Conservation (phyloP, 2,113 vertebrate species). For the Laticauda laticaudata region DNA sequence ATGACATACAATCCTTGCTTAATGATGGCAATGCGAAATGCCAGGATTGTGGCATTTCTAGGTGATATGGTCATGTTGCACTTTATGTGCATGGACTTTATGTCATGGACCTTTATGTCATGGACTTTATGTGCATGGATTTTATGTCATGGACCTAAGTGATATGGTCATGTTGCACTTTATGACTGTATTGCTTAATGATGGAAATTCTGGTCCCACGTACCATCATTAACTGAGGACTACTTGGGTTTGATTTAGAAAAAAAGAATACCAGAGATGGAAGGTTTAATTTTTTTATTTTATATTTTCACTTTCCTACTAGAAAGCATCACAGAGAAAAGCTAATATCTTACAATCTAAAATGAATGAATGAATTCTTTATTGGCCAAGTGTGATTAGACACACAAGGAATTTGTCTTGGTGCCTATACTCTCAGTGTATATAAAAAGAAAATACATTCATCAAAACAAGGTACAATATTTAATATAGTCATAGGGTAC, state of each 20-base stretch:
- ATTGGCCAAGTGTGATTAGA: too few species aligned
- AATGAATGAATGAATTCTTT: too few species aligned
- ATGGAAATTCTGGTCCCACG: neutral
- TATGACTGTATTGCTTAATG: neutral
- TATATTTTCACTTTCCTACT: neutral
- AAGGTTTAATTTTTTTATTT: neutral
- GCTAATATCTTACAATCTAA: neutral
- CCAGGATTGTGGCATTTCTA: neutral
- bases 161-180: neutral
- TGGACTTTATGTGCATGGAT: too few species aligned
- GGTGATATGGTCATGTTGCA: neutral
- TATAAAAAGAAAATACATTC: too few species aligned
- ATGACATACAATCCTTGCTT: neutral
- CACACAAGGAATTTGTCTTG: too few species aligned
- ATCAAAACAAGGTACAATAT: too few species aligned
- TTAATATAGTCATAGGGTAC: too few species aligned
- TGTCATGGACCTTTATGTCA: too few species aligned
- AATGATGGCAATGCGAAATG: neutral
- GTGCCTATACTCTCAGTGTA: too few species aligned
- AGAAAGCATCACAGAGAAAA: neutral
- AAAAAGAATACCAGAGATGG: neutral
- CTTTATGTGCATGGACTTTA: neutral
- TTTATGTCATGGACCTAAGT: neutral
- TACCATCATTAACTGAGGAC: neutral
- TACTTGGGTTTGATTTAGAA: neutral